Evolutionary conservation across 2,113 vertebrate species (phyloP), one percentile per base, ranked within the genome.

Genomic region (Cathartes aura): DNA sequence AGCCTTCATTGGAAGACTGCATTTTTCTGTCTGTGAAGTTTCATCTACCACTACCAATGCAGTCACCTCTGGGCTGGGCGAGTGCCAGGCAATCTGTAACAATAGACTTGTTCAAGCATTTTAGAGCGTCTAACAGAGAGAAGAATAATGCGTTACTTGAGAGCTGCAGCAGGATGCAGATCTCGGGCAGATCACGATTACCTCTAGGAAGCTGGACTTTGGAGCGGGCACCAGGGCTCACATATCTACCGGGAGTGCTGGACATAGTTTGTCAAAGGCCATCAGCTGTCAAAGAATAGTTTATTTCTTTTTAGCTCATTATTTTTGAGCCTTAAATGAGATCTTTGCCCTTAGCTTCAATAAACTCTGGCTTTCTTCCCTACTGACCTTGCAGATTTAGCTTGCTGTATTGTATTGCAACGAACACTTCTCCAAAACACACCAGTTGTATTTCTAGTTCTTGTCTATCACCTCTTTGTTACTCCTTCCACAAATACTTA

Each of bases 161-260:
- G 89, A 95, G 85, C 91, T 89, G 89, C 93, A 91, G 81, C 58
- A 79, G 73, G 73, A 89, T 82, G 87, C 72, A 66, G 87, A 48
- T 53, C 62, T 74, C 40, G 5, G 81, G 73, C 43, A 93, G 78
- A 72, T 82, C 20, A 23, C 9, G 0, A 62, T 87, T 92, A 60
- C 76, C 40, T 91, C 76, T 53, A 89, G 73, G 50, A 95, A 92
- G 29, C 36, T 30, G 50, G 55, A 53, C 53, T 92, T 76, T 14
- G 29, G 43, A 82, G 42, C 0, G 0, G 64, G 62, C 52, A 47
- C 24, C 13, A 56, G 50, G 48, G 66, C 14, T 92, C 1, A 1
- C 42, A 4, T 47, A 9, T 36, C 60, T 75, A 2, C 40, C 80
- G 32, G 53, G 24, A 72, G 38, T 27, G 21, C 18, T 87, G 52